phyloP scores from a whole-genome alignment of 2,797 vertebrate species.

The Pseudopleuronectes americanus region DNA sequence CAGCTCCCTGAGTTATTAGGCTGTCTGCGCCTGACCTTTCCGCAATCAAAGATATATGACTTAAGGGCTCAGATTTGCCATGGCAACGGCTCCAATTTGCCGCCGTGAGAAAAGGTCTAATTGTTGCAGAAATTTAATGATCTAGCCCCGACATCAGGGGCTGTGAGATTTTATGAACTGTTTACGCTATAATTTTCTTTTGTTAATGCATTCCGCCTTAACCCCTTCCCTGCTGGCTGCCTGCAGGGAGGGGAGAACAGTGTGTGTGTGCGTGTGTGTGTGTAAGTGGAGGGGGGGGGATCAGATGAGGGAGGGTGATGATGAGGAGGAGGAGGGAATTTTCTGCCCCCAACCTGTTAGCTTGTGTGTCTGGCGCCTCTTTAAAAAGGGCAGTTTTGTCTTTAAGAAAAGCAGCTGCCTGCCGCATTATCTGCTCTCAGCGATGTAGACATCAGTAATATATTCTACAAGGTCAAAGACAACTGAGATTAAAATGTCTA shows the following conservation, averaged over 20 bases:
- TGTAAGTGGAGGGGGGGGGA: conserved; percentile 12
- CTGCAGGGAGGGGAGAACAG: conserved; percentile 64
- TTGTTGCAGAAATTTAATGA: conserved; percentile 99
- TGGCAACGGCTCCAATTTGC: conserved; percentile 99
- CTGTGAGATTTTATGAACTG: conserved; percentile 99
- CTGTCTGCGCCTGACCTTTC: conserved; percentile 99
- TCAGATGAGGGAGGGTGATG: conserved; percentile 28
- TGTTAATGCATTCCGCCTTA: conserved; percentile 99
- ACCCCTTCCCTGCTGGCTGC: conserved; percentile 82
- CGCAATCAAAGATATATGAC: conserved; percentile 99
- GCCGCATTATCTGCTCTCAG: conserved; percentile 80
- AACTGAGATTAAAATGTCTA: conserved; percentile 90
- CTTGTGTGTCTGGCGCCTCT: conserved; percentile 73
- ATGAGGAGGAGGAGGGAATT: conserved; percentile 53
- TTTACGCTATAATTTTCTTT: conserved; percentile 99
- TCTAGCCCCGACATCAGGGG: conserved; percentile 99
- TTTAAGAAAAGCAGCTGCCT: conserved; percentile 81
- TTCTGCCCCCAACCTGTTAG: conserved; percentile 82
- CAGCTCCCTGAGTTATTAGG: conserved; percentile 99
- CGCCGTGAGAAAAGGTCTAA: conserved; percentile 99
- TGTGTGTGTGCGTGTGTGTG: conserved; percentile 25
- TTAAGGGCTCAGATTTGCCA: conserved; percentile 99
- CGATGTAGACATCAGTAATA: conserved; percentile 85
- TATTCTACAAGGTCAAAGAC: conserved; percentile 90
- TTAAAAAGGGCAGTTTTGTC: conserved; percentile 80